Base-by-base conservation (phyloP, 2,113 vertebrate species). In the Tachycineta bicolor region DNA sequence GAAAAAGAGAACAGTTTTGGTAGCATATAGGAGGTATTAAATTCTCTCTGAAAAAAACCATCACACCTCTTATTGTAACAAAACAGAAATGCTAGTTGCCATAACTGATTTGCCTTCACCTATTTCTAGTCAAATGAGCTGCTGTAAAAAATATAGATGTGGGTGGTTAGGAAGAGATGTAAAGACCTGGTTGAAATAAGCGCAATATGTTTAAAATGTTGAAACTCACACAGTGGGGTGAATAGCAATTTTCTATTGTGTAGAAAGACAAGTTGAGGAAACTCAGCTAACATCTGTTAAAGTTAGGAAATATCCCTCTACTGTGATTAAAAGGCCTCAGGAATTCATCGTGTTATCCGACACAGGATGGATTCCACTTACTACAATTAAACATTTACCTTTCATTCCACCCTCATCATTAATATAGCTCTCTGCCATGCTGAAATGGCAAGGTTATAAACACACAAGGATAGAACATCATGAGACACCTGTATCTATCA, bases 401-500 rank as follows among this genome's bases (percentile, higher is more conserved):
- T 78, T 87, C 69, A 29, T 44, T 89, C 47, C 37, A 71, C 8
- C 17, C 5, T 74, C 52, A 29, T 62, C 60, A 29, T 83, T 60
- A 78, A 52, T 70, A 78, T 6, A 89, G 37, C 34, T 53, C 41
- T 75, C 50, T 93, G 41, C 37, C 73, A 26, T 13, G 24, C 37
- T 91, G 70, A 95, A 93, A 95, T 37, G 49, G 24, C 41, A 91
- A 71, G 20, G 74, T 87, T 87, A 82, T 78, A 87, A 95, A 58
- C 53, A 75, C 31, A 9, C 53, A 79, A 11, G 52, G 63, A 68
- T 19, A 91, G 58, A 84, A 25, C 47, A 82, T 46, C 2, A 0
- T 18, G 34, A 87, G 50, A 79, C 14, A 49, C 23, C 29, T 87
- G 21, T n/a, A 63, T 70, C 59, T 79, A 31, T 50, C 78, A 96